Base-by-base conservation (phyloP, 2,888 invertebrate genomes). In the Ecliptopera silaceata region DNA sequence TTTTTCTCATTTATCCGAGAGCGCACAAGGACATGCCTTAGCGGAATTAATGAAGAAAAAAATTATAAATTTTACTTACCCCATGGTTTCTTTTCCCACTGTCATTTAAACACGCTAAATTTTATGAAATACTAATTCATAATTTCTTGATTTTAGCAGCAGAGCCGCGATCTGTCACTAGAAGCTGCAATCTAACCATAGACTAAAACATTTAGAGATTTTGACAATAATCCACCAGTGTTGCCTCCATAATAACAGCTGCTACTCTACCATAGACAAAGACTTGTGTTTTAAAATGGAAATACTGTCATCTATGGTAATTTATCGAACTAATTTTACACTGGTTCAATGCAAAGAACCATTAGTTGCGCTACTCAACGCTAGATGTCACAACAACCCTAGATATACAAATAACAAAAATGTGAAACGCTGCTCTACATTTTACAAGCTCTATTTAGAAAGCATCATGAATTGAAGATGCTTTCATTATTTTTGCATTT, bases 81-180 rank as follows among this genome's bases (percentile, higher is more conserved):
- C 95, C 95, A 95, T 95, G 73, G 94, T 94, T 92, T 95, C 95
- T 91, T 95, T 95, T 91, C 95, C 95, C 86, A 94, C 94, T 92
- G 95, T 95, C 95, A 95, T 95, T 93, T 93, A 93, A 86, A 88
- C 82, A 83, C 83, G 78, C 78, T 86, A 84, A 80, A 80, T 79
- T 77, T 8, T 20, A 26, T 45, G 67, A 59, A 72, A 83, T 84
- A 86, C 79, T 79, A 75, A 65, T 78, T 82, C 86, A 86, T 85
- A 82, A 74, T 84, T 84, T 72, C 72, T 36, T 70, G 46, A 76
- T 75, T 80, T 76, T 75, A 76, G 72, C 74, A 75, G 47, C 38
- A 2, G 29, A 67, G 59, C 38, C 68, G 59, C 73, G 73, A 83
- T 76, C 83, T 82, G 84, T 82, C 84, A 83, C 69, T n/a, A 12